Conservation (phyloP, 2,113 vertebrate species). For the Rutilus rutilus region DNA sequence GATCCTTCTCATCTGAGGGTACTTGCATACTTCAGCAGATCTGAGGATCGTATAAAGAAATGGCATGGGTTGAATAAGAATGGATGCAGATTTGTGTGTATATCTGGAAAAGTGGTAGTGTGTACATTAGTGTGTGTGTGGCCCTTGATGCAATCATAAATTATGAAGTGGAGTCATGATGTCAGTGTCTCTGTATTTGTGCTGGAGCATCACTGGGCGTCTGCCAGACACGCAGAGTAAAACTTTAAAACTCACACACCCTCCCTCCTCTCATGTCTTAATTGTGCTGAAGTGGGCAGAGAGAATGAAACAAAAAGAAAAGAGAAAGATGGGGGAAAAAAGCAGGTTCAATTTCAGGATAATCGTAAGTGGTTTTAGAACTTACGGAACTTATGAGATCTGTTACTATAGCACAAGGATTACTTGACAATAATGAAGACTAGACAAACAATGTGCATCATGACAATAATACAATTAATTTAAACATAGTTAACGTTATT, state of each 20-base stretch:
- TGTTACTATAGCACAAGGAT: not conserved
- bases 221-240: not conserved
- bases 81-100: slow-evolving; percentile 15
- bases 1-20: slow-evolving; percentile 13
- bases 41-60: not conserved
- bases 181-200: slow-evolving; percentile 22
- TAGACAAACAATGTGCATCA: not conserved
- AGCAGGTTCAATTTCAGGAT: not conserved
- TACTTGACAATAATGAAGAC: not conserved
- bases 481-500: too few relatives aligned
- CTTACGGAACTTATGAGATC: not conserved
- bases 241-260: slow-evolving; percentile 26
- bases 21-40: slow-evolving; percentile 37
- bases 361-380: not conserved
- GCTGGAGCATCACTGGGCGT: slow-evolving; percentile 5
- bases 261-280: not conserved
- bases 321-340: too few relatives aligned
- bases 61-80: slow-evolving; percentile 16
- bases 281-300: slow-evolving; percentile 59
- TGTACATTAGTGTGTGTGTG: not conserved
- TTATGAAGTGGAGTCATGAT: slow-evolving; percentile 35
- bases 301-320: slow-evolving; percentile 38
- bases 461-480: not conserved
- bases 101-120: not conserved
- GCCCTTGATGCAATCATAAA: slow-evolving; percentile 25